These are phyloP conservation scores for Glyptemys insculpta DNA, from an alignment of 2,797 vertebrate genomes.

Conservation along the genomic window DNA sequence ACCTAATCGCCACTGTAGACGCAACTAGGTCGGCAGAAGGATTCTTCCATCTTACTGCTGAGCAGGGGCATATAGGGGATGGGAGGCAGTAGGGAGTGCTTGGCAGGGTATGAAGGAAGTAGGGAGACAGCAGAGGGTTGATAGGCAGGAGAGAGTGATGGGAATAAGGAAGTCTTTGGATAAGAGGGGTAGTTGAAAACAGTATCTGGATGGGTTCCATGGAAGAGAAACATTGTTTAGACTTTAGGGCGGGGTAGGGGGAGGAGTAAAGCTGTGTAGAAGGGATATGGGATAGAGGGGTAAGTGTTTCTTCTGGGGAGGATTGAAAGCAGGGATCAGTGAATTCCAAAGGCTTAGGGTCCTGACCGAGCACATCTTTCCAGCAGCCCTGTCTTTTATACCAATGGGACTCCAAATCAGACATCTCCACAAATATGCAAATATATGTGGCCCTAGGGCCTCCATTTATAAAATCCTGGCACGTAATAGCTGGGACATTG, in stretches of 20 bases:
- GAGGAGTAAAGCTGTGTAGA: neutral
- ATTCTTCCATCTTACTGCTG: neutral
- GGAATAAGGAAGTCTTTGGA: neutral
- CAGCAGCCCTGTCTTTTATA: neutral
- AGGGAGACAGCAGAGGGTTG: fast-evolving
- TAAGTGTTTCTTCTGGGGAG: neutral
- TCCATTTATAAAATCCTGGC: neutral
- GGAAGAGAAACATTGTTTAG: neutral
- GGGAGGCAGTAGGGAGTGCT: neutral
- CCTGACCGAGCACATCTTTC: neutral
- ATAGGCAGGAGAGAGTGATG: neutral
- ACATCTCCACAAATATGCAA: constrained; percentile 8
- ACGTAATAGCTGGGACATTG: constrained; percentile 22
- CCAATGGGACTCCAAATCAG: neutral
- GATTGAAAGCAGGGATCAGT: neutral
- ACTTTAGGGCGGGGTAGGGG: fast-evolving
- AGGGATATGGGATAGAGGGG: neutral
- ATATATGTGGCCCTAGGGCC: neutral
- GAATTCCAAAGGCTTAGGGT: neutral
- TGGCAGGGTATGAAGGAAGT: neutral
- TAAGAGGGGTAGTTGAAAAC: neutral
- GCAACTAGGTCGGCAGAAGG: neutral
- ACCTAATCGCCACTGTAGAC: neutral
- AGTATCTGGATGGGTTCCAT: fast-evolving
- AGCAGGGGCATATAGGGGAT: neutral